Evolutionary conservation across 1,140 invertebrate genomes (phyloP).

Genomic region (Cotesia chilonis): DNA sequence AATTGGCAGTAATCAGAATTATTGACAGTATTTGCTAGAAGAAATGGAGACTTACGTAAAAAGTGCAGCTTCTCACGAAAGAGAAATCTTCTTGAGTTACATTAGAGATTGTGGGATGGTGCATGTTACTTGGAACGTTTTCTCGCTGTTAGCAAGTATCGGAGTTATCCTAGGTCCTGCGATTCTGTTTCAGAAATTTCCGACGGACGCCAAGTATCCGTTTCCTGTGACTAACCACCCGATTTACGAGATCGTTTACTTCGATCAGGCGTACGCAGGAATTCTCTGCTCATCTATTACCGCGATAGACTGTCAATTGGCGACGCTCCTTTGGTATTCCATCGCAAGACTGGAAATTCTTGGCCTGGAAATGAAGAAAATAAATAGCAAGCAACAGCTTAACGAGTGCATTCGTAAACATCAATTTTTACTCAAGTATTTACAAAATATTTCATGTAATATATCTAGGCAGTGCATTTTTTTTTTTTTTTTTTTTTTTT

Average conservation of each 20-base stretch:
- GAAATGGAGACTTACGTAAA: conserved; percentile 33
- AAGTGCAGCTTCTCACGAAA: conserved; percentile 11
- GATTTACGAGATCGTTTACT: conserved; percentile 44
- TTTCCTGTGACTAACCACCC: conserved; percentile 45
- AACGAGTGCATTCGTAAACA: conserved; percentile 47
- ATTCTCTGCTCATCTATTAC: conserved; percentile 46
- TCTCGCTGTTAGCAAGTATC: conserved; percentile 32
- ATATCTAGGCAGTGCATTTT: no score
- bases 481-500: no score
- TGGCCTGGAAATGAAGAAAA: conserved; percentile 31
- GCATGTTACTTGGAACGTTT: conserved; percentile 28
- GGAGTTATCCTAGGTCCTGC: conserved; percentile 43
- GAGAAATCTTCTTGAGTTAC: conserved; percentile 36
- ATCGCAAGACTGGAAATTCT: conserved; percentile 48
- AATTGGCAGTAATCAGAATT: background rate
- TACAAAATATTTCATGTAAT: background rate
- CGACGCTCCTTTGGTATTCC: conserved; percentile 48
- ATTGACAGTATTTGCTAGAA: conserved; percentile 30
- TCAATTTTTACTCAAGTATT: conserved; percentile 44
- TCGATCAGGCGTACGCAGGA: conserved; percentile 50
- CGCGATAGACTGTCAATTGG: conserved; percentile 47
- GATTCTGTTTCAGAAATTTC: conserved; percentile 40
- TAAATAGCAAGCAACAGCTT: conserved; percentile 38
- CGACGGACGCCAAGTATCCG: conserved; percentile 51
- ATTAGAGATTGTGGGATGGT: conserved; percentile 36